Conservation (phyloP, 2,797 vertebrate species). For the Phaenicophaeus curvirostris region DNA sequence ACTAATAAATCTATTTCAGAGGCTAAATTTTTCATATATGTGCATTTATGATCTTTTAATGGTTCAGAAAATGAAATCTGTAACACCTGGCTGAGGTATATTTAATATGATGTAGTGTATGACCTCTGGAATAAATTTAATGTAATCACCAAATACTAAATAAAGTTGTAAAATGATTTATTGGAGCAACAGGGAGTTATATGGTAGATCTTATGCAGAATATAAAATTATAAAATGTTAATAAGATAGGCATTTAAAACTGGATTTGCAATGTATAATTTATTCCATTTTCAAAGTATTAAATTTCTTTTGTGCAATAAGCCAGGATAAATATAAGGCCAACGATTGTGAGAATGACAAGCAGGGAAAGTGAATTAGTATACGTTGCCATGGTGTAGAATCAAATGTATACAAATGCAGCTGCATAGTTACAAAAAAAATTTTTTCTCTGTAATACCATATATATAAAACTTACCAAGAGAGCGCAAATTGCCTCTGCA, state of each 20-base stretch:
- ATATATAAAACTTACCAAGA: not conserved
- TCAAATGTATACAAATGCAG: not conserved
- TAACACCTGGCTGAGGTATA: conserved; percentile 4
- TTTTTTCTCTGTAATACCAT: not conserved
- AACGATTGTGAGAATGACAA: conserved; percentile 36
- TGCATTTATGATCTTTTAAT: not conserved
- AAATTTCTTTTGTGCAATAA: conserved; percentile 62
- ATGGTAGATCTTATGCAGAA: conserved; percentile 17
- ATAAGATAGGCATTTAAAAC: conserved; percentile 62
- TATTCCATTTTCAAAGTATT: conserved; percentile 51
- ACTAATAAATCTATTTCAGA: not conserved
- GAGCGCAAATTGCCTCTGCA: not conserved
- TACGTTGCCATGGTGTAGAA: not conserved
- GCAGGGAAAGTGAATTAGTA: conserved; percentile 4
- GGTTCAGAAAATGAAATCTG: not conserved
- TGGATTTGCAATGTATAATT: conserved; percentile 21
- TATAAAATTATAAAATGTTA: conserved; percentile 64
- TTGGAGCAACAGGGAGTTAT: conserved; percentile 8
- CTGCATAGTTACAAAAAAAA: not conserved
- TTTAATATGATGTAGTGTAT: not conserved
- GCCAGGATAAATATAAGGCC: conserved; percentile 31
- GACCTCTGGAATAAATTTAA: conserved; percentile 35
- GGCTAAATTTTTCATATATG: not conserved
- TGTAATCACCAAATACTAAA: conserved; percentile 20
- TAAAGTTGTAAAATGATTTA: conserved; percentile 45